Evolutionary conservation across 2,797 vertebrate species (phyloP), one percentile per base, ranked within the genome.

Genomic region (Cyclopterus lumpus): DNA sequence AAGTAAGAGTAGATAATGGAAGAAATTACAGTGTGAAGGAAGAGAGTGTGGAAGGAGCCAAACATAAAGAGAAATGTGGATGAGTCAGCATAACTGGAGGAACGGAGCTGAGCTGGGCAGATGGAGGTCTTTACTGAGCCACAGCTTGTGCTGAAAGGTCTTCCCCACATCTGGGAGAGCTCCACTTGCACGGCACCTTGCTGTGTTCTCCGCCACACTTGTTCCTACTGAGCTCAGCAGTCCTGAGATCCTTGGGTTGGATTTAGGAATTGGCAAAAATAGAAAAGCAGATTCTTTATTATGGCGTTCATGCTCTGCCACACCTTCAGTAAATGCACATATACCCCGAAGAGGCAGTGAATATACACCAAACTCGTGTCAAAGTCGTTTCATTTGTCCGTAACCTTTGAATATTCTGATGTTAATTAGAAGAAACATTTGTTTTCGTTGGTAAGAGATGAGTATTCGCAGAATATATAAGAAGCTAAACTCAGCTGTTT

Each of bases 61-160:
- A 70, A 46, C 40, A 40, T 84, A 73, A 62, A 72, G 42, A 63
- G 20, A 67, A 64, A 67, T 77, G 57, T 26, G 22, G 84, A 76
- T 87, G 80, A 90, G 55, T 90, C 83, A 81, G 77, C 86, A 60
- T 14, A 82, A 83, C 18, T 30, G 65, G 59, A 68, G 70, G 57
- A 70, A 71, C 68, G 74, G 66, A 70, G 84, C 85, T 79, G 77
- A 84, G 80, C 58, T 62, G 77, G 68, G 53, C 77, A 87, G 82
- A 77, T 79, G 74, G 77, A 78, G 78, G 73, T 72, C 79, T 51
- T 32, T 58, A 65, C 62, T 72, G 34, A 22, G 72, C 12, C 54
- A 18, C 63, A 73, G 44, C 74, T 70, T 57, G 78, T 80, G 82
- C 75, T 76, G 83, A 83, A 79, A 77, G 16, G 9, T 75, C 83